A percentile compares a stretch with the other conserved stretches of the same genome.
Conservation (phyloP, 1,140 invertebrate species). For the Tribolium castaneum region DNA sequence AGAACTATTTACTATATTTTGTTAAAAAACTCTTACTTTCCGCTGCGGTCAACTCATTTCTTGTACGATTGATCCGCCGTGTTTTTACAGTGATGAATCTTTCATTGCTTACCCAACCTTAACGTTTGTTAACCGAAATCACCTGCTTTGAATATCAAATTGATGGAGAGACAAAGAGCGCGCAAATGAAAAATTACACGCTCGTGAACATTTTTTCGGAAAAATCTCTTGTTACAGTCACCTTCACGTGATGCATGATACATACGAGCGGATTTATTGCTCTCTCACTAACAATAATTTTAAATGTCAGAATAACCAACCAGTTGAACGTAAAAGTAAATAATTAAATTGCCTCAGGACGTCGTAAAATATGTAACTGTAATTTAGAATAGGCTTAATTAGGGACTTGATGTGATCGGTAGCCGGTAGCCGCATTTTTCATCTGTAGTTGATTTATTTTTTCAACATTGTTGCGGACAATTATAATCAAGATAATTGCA, state of each 20-base stretch:
- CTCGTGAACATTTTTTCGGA: not conserved
- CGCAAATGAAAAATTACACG: not conserved
- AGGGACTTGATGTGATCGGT: not conserved
- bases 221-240: slow-evolving; percentile 4
- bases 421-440: not conserved
- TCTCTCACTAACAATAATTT: not conserved
- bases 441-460: not conserved
- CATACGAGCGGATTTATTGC: not conserved
- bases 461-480: not conserved
- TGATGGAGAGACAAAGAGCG: not conserved
- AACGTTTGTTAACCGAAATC: slow-evolving; percentile 25
- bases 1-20: not conserved
- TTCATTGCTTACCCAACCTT: slow-evolving; percentile 28
- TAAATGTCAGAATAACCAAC: slow-evolving; percentile 7
- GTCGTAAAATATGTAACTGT: slow-evolving; percentile 6
- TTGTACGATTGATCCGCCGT: slow-evolving; percentile 15
- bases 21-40: not conserved
- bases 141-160: slow-evolving; percentile 19
- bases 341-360: slow-evolving; percentile 2
- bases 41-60: not conserved
- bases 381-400: slow-evolving; percentile 3
- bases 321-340: not conserved
- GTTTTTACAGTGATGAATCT: slow-evolving; percentile 20
- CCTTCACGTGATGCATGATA: not conserved
- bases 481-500: not conserved